Percentiles rank a stretch among this genome's conserved stretches.
phyloP scores from a whole-genome alignment of 2,113 vertebrate genomes.

The Leptobrachium leishanense region DNA sequence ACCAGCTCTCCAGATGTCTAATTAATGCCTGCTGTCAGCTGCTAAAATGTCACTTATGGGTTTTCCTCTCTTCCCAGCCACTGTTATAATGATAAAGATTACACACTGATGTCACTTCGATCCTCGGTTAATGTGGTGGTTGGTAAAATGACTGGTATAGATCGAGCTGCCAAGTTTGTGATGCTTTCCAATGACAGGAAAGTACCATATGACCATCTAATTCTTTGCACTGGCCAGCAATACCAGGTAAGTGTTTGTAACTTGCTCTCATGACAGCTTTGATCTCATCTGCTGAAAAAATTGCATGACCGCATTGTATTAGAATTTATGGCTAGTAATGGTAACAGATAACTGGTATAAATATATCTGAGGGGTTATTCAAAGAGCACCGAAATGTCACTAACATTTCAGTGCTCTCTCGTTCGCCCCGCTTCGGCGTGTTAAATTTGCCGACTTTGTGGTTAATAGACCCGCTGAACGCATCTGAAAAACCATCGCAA shows the following conservation, averaged over 20 bases:
- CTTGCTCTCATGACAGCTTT: background rate
- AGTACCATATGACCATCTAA: constrained; percentile 83
- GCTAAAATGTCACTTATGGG: constrained; percentile 67
- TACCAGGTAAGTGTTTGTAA: constrained; percentile 76
- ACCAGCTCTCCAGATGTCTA: constrained; percentile 66
- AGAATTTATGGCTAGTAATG: too few relatives aligned
- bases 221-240: constrained; percentile 85
- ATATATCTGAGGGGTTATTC: too few relatives aligned
- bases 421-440: too few relatives aligned
- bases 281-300: background rate
- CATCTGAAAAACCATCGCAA: too few relatives aligned
- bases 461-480: too few relatives aligned
- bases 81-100: constrained; percentile 78
- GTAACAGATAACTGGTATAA: too few relatives aligned
- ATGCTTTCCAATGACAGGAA: constrained; percentile 65
- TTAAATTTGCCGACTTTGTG: too few relatives aligned
- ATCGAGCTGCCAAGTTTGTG: constrained; percentile 77
- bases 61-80: constrained; percentile 74
- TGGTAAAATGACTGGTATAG: constrained; percentile 84
- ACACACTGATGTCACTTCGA: constrained; percentile 76
- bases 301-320: too few relatives aligned
- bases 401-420: too few relatives aligned
- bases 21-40: constrained; percentile 69
- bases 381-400: too few relatives aligned
- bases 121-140: constrained; percentile 77